Base-by-base conservation (phyloP, 2,113 vertebrate species). In the Rissa tridactyla region DNA sequence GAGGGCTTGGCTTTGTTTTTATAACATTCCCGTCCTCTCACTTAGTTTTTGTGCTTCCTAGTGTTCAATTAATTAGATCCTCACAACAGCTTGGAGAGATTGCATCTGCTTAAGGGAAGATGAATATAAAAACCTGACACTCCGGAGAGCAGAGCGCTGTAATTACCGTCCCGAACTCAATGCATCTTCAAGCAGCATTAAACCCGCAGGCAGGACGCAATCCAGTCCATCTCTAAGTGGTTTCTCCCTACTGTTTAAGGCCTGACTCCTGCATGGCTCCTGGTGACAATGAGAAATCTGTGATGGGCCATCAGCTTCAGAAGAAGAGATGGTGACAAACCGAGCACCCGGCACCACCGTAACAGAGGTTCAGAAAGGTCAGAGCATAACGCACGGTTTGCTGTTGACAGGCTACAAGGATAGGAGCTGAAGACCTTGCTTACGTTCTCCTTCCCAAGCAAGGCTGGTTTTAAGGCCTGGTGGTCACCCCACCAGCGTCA, bases 1-100 rank as follows among this genome's bases (percentile, higher is more conserved):
- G 38, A 87, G 46, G 66, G 83, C 65, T 26, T 10, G 49, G 70
- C 61, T 96, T 90, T 94, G 77, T 87, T 95, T 94, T n/a, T 47
- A 15, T 8, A 65, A 75, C n/a, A 9, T 54, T 26, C 30, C 38
- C 32, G 26, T 14, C 40, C 58, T 26, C 38, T 82, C 18, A 8
- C 60, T 84, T 27, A 3, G 65, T 36, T 60, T 92, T 30, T 68
- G 61, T 49, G 42, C 69, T 84, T 38, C 58, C 27, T 76, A 11
- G 23, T 1, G 2, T 86, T 90, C 8, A 8, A 94, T 95, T 89
- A 92, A 92, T 64, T 88, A 64, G 69, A 40, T 38, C 51, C 15
- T 84, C 57, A 49, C 27, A 44, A 52, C 81, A 68, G 73, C 83
- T 16, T 29, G 8, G 57, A 82, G 82, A 11, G 82, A 76, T 65